Conservation (phyloP, 2,113 vertebrate genomes). For the Spea bombifrons region DNA sequence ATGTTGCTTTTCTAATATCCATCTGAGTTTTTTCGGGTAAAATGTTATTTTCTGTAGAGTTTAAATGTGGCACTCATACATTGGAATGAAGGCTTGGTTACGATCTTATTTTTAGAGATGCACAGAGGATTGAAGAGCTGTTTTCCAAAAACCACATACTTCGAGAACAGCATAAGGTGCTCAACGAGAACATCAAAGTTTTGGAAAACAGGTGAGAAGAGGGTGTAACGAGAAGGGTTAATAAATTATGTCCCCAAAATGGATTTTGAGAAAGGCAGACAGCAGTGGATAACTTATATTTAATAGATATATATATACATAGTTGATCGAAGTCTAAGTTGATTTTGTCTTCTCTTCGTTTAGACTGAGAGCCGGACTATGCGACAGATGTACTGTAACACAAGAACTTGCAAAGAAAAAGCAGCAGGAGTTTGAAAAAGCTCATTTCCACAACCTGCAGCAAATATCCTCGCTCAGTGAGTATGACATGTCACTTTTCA, state of each 20-base stretch:
- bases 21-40: too few relatives aligned
- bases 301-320: background rate
- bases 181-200: constrained; percentile 88
- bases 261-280: background rate
- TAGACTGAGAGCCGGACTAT: constrained; percentile 89
- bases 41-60: too few relatives aligned
- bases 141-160: constrained; percentile 90
- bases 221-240: too few relatives aligned
- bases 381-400: constrained; percentile 91
- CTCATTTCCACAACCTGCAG: constrained; percentile 84
- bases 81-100: too few relatives aligned
- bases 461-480: constrained; percentile 84
- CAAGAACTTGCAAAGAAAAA: constrained; percentile 88
- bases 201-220: constrained; percentile 85
- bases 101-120: constrained; percentile 68
- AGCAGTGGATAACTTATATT: background rate
- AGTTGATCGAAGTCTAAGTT: background rate
- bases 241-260: too few relatives aligned
- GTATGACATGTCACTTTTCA: constrained; percentile 20
- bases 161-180: constrained; percentile 83
- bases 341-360: background rate
- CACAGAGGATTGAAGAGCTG: constrained; percentile 86
- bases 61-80: too few relatives aligned
- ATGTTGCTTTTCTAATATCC: too few relatives aligned
- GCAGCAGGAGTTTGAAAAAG: constrained; percentile 82